Percentiles rank a stretch among this genome's conserved stretches.
Evolutionary conservation across 2,113 vertebrate species (phyloP).

Genomic region (Carollia perspicillata): DNA sequence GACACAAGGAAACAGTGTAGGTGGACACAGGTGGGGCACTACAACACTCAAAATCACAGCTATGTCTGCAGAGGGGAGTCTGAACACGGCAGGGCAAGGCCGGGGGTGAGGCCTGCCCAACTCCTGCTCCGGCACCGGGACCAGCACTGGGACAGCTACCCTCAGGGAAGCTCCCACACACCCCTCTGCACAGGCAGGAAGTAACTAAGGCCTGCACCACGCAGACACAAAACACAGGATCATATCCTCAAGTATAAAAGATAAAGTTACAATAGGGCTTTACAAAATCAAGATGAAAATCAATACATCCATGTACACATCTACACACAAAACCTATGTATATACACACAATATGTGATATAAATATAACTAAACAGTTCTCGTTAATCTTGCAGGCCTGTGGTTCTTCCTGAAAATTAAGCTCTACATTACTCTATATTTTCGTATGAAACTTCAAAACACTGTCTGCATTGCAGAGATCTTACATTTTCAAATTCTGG

Average conservation of each 20-base stretch:
- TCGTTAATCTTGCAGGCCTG: neutral
- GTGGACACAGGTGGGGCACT: rapidly evolving
- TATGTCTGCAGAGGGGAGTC: rapidly evolving
- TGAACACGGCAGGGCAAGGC: rapidly evolving
- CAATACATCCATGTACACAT: rapidly evolving
- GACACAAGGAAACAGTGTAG: rapidly evolving
- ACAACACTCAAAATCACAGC: rapidly evolving
- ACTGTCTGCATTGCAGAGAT: neutral
- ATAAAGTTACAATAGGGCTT: too few relatives aligned
- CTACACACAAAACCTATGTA: rapidly evolving
- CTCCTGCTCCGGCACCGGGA: neutral
- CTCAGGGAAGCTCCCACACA: neutral
- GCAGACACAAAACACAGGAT: neutral
- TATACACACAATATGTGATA: rapidly evolving
- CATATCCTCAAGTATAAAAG: neutral
- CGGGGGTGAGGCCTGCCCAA: neutral
- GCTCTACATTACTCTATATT: neutral
- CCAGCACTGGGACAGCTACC: neutral
- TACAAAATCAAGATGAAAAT: neutral
- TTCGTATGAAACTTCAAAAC: neutral
- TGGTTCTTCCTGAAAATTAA: neutral
- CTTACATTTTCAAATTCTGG: neutral
- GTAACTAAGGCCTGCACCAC: rapidly evolving
- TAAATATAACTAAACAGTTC: neutral
- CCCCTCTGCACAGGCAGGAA: neutral